These are phyloP conservation scores for Porites divaricata DNA, from an alignment of 92 coral and sea anemone genomes.

Conservation along the genomic window DNA sequence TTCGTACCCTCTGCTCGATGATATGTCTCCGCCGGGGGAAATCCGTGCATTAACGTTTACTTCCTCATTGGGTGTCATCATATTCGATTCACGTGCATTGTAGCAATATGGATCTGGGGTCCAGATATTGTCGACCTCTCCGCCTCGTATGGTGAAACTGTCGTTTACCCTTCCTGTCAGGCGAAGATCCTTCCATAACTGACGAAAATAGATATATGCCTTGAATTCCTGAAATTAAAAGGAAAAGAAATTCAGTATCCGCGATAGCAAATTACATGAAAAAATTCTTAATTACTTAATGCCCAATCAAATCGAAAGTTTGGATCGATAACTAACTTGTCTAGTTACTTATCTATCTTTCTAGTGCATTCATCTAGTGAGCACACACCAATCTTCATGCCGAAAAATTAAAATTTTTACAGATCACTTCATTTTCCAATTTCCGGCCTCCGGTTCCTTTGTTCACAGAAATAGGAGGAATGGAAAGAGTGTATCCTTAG, in stretches of 20 bases:
- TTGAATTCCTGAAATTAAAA: constrained; percentile 65
- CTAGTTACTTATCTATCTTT: not conserved
- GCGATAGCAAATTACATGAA: not conserved
- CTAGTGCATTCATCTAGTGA: too few relatives aligned
- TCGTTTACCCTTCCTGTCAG: constrained; percentile 60
- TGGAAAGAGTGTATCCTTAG: too few relatives aligned
- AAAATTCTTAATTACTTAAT: not conserved
- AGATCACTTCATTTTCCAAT: too few relatives aligned
- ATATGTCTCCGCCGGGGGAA: constrained; percentile 44
- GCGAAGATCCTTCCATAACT: constrained; percentile 75
- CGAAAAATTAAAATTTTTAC: too few relatives aligned
- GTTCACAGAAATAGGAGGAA: too few relatives aligned
- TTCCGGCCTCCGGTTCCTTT: too few relatives aligned
- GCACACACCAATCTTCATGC: too few relatives aligned
- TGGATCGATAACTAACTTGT: too few relatives aligned
- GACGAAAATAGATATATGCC: constrained; percentile 66
- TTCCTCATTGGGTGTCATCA: constrained; percentile 70
- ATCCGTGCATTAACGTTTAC: constrained; percentile 63
- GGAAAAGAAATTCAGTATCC: too few relatives aligned
- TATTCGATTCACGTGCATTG: constrained; percentile 79
- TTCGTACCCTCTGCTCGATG: constrained; percentile 65
- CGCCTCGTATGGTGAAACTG: constrained; percentile 58
- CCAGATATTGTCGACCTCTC: constrained; percentile 74
- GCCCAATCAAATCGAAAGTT: too few relatives aligned
- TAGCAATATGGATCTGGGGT: constrained; percentile 83